Base-by-base conservation (phyloP, 64 coral and sea anemone species). In the Anthopleura sola region DNA sequence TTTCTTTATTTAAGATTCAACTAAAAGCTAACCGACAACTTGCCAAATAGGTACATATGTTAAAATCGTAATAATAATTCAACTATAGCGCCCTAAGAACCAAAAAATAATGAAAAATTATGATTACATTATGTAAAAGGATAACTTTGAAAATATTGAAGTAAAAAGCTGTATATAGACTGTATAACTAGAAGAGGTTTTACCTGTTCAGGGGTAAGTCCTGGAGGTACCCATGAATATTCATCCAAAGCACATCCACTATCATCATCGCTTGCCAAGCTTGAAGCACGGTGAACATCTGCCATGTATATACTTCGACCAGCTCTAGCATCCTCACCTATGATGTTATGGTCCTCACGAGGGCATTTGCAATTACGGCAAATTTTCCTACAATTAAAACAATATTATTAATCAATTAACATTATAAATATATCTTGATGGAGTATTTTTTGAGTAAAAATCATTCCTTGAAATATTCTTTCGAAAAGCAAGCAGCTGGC, bases 161-260 rank as follows among this genome's bases (percentile, higher is more conserved):
- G 13, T 3, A 69, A 2, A 69, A 69, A 36, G n/a, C 29, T 69
- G 9, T 34, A 69, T 69, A 13, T 69, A 34, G n/a, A 32, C 28
- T 12, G 1, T 14, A 32, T 53, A 32, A 33, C 31, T 17, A 71
- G 16, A 53, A 71, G 11, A 34, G 68, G n/a, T 6, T 29, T 36
- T 71, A 92, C 97, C 97, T 95, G 93, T 55, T 99, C 97, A 66
- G 97, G 87, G 37, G 83, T 87, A 56, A 99, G 86, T n/a, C 93
- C 97, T 57, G 93, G 92, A 6, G 97, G 97, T 16, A 99, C 93
- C 97, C 97, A 99, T 60, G 89, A 84, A 88, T 99, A 99, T 80
- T 99, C 97, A 51, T 99, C 97, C 68, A 99, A 34, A 69, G 97
- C 97, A 92, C 97, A 99, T 11, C 97, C 97, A 86, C 97, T 99